Percentiles rank a stretch among this genome's conserved stretches.
Conservation (phyloP, 2,888 invertebrate species). For the Clivina fossor region DNA sequence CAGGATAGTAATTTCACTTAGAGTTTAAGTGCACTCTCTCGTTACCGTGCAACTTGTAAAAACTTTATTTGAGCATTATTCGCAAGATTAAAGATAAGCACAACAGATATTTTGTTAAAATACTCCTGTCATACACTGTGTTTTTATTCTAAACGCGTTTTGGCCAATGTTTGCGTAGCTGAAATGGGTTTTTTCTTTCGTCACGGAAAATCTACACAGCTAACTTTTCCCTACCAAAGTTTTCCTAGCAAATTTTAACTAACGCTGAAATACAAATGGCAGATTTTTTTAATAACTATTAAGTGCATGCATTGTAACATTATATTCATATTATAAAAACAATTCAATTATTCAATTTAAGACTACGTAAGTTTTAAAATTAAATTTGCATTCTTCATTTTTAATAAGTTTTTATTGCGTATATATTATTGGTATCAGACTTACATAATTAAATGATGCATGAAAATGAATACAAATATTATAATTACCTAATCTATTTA, state of each 20-base stretch:
- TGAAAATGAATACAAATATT: too few species aligned
- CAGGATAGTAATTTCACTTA: constrained; percentile 24
- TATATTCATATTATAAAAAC: too few species aligned
- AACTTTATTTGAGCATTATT: constrained; percentile 26
- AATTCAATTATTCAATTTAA: too few species aligned
- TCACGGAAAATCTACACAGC: constrained; percentile 9
- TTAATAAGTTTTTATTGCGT: too few species aligned
- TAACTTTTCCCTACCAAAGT: constrained; percentile 20
- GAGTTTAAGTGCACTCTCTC: constrained; percentile 25
- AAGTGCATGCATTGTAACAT: too few species aligned
- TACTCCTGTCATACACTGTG: constrained; percentile 3
- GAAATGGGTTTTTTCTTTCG: constrained; percentile 21
- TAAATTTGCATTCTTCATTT: too few species aligned
- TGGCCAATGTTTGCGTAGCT: constrained; percentile 16
- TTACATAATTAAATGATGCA: too few species aligned
- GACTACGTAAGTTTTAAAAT: too few species aligned
- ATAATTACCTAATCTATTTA: too few species aligned
- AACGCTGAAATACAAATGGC: constrained; percentile 4
- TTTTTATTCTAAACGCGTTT: constrained; percentile 26
- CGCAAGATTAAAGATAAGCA: constrained; percentile 26
- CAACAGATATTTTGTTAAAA: constrained; percentile 27
- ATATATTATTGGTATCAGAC: too few species aligned
- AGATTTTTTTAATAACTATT: constrained; percentile 11
- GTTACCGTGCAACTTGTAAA: constrained; percentile 22
- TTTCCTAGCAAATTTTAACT: constrained; percentile 19